Evolutionary conservation across 2,113 vertebrate genomes (phyloP).

Genomic region (Phyllopteryx taeniolatus): DNA sequence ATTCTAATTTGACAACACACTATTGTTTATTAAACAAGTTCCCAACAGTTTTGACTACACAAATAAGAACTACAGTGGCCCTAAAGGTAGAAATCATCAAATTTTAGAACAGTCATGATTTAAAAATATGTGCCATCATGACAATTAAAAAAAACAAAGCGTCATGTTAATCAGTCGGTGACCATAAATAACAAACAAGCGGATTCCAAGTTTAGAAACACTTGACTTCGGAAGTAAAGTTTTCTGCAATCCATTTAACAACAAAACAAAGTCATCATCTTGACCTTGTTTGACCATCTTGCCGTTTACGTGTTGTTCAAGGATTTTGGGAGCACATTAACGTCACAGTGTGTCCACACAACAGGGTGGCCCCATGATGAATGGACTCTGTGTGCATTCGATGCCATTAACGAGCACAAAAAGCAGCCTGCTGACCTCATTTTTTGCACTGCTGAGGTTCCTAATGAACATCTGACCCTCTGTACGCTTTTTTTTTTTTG

Average conservation of each 20-base stretch:
- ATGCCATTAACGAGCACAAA: neutral
- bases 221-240: too few species aligned
- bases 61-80: too few species aligned
- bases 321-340: neutral
- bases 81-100: too few species aligned
- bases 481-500: neutral
- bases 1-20: too few species aligned
- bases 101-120: too few species aligned
- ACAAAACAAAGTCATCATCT: neutral
- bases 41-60: too few species aligned
- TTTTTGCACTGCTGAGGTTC: neutral
- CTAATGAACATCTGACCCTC: conserved; percentile 1
- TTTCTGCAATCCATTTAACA: neutral
- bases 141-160: too few species aligned
- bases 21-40: too few species aligned
- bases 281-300: neutral
- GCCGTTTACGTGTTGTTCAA: neutral
- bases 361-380: neutral
- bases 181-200: too few species aligned
- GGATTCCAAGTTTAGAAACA: too few species aligned
- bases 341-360: neutral
- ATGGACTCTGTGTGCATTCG: neutral
- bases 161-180: too few species aligned
- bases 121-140: too few species aligned
- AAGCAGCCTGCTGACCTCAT: conserved; percentile 3